These are phyloP conservation scores for Semibalanus balanoides DNA, from an alignment of 1,140 invertebrate genomes.

Conservation along the genomic window DNA sequence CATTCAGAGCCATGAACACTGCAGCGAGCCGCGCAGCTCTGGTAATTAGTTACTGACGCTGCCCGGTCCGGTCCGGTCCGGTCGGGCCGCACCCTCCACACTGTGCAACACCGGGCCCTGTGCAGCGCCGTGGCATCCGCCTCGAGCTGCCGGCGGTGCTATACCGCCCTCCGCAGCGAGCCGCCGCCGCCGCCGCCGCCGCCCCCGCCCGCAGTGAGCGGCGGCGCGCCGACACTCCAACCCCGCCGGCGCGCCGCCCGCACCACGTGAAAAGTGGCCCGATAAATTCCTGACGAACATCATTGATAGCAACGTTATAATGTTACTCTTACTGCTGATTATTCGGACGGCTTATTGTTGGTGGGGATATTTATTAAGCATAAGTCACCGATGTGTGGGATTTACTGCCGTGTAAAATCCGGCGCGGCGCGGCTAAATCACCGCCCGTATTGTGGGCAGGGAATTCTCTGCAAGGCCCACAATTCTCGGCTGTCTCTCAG, in stretches of 20 bases:
- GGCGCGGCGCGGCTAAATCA: not conserved
- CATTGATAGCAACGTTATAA: not conserved
- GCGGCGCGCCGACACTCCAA: not conserved
- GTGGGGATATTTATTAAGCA: conserved; percentile 1
- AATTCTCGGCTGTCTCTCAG: not conserved
- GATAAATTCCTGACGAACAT: not conserved
- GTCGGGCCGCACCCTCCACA: no score
- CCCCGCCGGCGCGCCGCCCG: no score
- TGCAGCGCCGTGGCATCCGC: no score
- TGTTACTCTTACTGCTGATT: not conserved
- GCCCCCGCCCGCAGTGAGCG: no score
- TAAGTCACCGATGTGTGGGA: not conserved
- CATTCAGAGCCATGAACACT: no score
- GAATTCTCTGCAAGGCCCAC: not conserved
- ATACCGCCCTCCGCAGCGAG: no score
- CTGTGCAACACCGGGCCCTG: no score
- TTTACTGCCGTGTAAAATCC: not conserved
- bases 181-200: no score
- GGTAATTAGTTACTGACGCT: no score
- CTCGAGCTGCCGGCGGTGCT: no score
- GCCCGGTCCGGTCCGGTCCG: no score
- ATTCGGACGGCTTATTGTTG: not conserved
- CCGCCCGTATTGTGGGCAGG: not conserved
- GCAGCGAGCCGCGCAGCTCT: no score
- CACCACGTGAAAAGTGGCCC: not conserved